phyloP scores from a whole-genome alignment of 1,140 invertebrate species.

The Drosophila fuyamai region DNA sequence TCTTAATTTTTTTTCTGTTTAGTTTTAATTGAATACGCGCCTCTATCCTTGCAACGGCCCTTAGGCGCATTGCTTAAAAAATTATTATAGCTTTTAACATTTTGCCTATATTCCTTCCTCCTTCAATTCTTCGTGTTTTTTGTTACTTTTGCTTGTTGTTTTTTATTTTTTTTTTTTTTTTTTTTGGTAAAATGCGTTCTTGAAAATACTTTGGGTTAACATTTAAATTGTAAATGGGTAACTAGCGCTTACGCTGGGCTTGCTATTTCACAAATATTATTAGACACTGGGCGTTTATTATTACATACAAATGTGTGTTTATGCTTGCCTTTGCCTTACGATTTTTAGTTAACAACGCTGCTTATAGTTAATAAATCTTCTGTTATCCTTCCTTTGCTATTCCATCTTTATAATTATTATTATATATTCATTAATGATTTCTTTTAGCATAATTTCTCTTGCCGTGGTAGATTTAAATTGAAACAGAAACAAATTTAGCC shows the following conservation, averaged over 20 bases:
- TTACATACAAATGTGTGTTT: constrained; percentile 67
- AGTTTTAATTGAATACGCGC: constrained; percentile 44
- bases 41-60: constrained; percentile 32
- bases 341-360: constrained; percentile 75
- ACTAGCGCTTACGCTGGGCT: constrained; percentile 53
- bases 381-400: constrained; percentile 30
- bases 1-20: constrained; percentile 13
- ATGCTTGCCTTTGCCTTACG: constrained; percentile 24
- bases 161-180: constrained; percentile 22
- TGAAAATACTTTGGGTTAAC: constrained; percentile 82
- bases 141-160: constrained; percentile 30
- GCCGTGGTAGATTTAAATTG: constrained; percentile 44
- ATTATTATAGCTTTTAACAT: constrained; percentile 42
- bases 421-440: constrained; percentile 27
- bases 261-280: constrained; percentile 64
- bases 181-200: constrained; percentile 75
- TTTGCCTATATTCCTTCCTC: constrained; percentile 22
- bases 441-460: constrained; percentile 46
- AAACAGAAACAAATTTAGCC: constrained; percentile 40
- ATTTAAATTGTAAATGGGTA: constrained; percentile 70
- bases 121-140: constrained; percentile 2
- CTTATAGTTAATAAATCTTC: constrained; percentile 73
- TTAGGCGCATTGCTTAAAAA: constrained; percentile 46
- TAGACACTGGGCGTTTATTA: constrained; percentile 66
- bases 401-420: constrained; percentile 23